Evolutionary conservation across 2,888 invertebrate species (phyloP).

Genomic region (Drosophila sordidula): DNA sequence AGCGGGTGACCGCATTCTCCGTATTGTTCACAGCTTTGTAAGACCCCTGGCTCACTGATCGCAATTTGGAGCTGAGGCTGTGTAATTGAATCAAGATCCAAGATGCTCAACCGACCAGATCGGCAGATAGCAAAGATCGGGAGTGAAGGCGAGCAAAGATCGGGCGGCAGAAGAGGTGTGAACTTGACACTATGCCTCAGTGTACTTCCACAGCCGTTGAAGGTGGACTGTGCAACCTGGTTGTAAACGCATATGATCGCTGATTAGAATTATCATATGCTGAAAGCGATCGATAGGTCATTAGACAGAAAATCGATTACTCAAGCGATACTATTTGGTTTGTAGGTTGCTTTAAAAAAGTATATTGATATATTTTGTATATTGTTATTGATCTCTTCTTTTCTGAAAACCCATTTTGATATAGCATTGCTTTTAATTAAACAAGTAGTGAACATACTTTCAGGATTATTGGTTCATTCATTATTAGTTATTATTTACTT

Average conservation of each 20-base stretch:
- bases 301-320: too few species aligned
- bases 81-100: conserved; percentile 62
- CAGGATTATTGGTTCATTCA: too few species aligned
- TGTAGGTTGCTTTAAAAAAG: too few species aligned
- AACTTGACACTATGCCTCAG: conserved; percentile 30
- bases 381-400: too few species aligned
- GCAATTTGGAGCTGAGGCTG: conserved; percentile 56
- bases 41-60: conserved; percentile 42
- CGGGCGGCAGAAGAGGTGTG: conserved; percentile 17
- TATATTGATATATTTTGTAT: too few species aligned
- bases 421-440: too few species aligned
- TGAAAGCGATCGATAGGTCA: too few species aligned
- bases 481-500: too few species aligned
- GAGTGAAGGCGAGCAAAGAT: not conserved
- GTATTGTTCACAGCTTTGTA: conserved; percentile 60
- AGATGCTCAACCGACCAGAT: conserved; percentile 11
- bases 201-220: conserved; percentile 2
- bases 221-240: not conserved
- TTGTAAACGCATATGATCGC: not conserved
- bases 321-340: too few species aligned
- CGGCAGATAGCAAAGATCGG: conserved; percentile 7
- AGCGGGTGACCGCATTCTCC: conserved; percentile 57
- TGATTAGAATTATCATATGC: not conserved
- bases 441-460: too few species aligned
- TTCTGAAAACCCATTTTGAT: too few species aligned